These are phyloP conservation scores for Ochotona curzoniae DNA, from an alignment of 2,113 vertebrate genomes.

Conservation along the genomic window DNA sequence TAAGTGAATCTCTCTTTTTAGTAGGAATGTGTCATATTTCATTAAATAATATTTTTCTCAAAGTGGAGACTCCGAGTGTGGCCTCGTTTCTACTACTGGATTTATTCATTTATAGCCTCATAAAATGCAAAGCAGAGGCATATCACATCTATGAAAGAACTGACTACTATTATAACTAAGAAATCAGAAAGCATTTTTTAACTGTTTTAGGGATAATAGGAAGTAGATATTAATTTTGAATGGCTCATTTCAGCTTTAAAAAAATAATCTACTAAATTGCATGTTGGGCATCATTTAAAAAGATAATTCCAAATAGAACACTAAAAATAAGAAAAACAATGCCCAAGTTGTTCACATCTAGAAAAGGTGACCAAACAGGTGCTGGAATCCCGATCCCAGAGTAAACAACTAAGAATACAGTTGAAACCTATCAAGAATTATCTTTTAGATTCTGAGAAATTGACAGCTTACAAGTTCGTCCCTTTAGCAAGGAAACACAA, in stretches of 20 bases:
- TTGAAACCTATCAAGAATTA: background rate
- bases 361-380: background rate
- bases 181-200: background rate
- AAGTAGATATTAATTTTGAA: background rate
- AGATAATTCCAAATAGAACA: background rate
- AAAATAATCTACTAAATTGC: background rate
- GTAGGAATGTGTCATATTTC: background rate
- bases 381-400: background rate
- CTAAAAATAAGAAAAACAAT: background rate
- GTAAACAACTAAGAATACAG: background rate
- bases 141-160: background rate
- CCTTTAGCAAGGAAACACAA: background rate
- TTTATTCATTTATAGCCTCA: background rate
- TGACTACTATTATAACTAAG: background rate
- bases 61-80: background rate
- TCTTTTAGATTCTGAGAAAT: background rate
- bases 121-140: background rate
- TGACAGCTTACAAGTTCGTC: background rate
- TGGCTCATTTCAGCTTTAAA: background rate
- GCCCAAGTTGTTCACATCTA: background rate
- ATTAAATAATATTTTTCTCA: background rate
- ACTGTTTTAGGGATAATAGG: background rate
- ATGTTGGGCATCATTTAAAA: background rate
- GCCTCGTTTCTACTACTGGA: background rate
- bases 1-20: background rate